These are phyloP conservation scores for Onychorhynchus coronatus DNA, from an alignment of 2,113 vertebrate species.

Conservation along the genomic window DNA sequence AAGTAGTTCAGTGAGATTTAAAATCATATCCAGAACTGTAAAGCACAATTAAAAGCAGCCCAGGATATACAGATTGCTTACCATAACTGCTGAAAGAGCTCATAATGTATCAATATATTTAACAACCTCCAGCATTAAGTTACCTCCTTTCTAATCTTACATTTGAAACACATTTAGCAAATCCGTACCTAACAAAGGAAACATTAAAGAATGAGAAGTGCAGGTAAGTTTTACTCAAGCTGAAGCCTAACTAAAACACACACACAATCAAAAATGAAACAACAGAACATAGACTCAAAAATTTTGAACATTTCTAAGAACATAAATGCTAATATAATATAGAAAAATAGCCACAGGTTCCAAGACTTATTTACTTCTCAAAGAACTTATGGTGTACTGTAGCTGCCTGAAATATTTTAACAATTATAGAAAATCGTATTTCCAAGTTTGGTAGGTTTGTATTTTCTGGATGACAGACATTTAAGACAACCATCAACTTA, in stretches of 20 bases:
- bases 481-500: slow-evolving; percentile 62
- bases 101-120: slow-evolving; percentile 7
- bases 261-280: slow-evolving; percentile 30
- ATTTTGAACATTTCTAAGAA: slow-evolving; percentile 5
- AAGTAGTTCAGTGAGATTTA: slow-evolving; percentile 38
- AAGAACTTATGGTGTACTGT: slow-evolving; percentile 48
- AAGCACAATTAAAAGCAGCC: slow-evolving; percentile 52
- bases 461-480: slow-evolving; percentile 58
- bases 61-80: slow-evolving; percentile 52
- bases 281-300: slow-evolving; percentile 10
- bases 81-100: neutral
- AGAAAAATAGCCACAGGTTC: slow-evolving; percentile 42
- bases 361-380: slow-evolving; percentile 10
- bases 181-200: slow-evolving; percentile 52
- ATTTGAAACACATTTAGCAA: neutral
- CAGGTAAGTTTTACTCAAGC: neutral
- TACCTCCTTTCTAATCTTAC: slow-evolving; percentile 39
- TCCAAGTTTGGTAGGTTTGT: slow-evolving; percentile 62
- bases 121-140: slow-evolving; percentile 48
- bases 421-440: slow-evolving; percentile 67
- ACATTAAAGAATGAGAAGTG: slow-evolving; percentile 34
- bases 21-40: slow-evolving; percentile 42
- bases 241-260: slow-evolving; percentile 28
- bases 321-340: neutral
- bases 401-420: slow-evolving; percentile 67